Conservation (phyloP, 2,797 vertebrate genomes). For the Pterois miles region DNA sequence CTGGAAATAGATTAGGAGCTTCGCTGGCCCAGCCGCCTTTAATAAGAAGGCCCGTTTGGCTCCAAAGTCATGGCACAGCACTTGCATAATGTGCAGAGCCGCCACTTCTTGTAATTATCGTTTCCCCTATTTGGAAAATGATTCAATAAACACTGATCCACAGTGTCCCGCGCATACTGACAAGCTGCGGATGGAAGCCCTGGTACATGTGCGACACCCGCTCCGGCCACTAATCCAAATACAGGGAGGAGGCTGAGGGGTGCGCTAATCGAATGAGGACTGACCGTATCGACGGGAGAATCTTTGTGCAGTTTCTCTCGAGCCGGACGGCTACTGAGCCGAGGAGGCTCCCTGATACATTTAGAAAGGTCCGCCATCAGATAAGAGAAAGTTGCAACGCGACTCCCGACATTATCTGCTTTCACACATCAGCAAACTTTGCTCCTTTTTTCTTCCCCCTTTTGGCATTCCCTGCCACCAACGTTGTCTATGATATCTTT, state of each 20-base stretch:
- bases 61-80: conserved; percentile 88
- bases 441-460: conserved; percentile 43
- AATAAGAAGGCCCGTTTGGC: conserved; percentile 83
- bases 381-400: conserved; percentile 68
- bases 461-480: conserved; percentile 51
- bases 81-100: conserved; percentile 85
- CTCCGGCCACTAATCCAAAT: conserved; percentile 73
- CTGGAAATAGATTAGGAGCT: conserved; percentile 87
- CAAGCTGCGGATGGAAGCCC: conserved; percentile 64
- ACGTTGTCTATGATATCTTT: conserved; percentile 49
- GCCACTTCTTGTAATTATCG: conserved; percentile 85
- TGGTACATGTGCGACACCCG: conserved; percentile 50
- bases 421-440: conserved; percentile 78
- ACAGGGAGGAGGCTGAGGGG: conserved; percentile 58
- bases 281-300: conserved; percentile 74
- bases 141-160: conserved; percentile 87
- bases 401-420: conserved; percentile 66
- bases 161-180: conserved; percentile 78
- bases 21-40: conserved; percentile 78
- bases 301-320: conserved; percentile 59
- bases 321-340: conserved; percentile 55
- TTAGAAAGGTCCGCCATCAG: conserved; percentile 69
- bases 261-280: conserved; percentile 80
- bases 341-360: conserved; percentile 63
- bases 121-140: conserved; percentile 85